Conservation (phyloP, 1,140 invertebrate species). For the Cydia splendana region DNA sequence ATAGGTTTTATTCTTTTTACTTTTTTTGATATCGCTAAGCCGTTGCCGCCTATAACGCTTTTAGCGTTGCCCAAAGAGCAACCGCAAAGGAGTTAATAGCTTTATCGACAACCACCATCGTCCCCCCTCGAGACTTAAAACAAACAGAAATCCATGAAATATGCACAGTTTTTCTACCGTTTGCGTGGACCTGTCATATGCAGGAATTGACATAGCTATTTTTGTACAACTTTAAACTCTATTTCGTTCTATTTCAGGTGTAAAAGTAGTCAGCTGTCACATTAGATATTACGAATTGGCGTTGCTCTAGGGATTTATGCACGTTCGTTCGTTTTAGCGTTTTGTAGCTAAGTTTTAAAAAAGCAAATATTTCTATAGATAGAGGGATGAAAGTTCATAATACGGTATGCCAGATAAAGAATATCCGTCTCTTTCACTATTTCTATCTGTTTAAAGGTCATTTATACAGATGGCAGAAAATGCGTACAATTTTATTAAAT, state of each 20-base stretch:
- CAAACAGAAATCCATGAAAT: conserved; percentile 27
- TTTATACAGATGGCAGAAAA: too few species aligned
- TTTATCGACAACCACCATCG: conserved; percentile 13
- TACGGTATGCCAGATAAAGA: too few species aligned
- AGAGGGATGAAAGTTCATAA: background rate
- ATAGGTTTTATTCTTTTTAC: background rate
- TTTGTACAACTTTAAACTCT: background rate
- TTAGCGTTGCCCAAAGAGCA: background rate
- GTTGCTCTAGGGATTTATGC: conserved; percentile 19
- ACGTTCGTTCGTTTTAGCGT: background rate
- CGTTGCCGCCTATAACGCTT: background rate
- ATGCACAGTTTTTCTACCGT: conserved; percentile 27
- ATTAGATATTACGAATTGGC: conserved; percentile 19
- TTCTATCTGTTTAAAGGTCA: too few species aligned
- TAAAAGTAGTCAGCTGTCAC: background rate
- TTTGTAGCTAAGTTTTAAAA: background rate
- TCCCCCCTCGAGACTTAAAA: conserved; percentile 10
- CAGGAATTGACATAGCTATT: background rate
- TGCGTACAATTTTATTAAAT: too few species aligned
- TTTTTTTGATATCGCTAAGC: background rate
- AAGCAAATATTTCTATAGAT: background rate
- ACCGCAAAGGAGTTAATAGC: conserved; percentile 24
- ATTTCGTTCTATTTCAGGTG: background rate
- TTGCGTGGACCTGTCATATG: conserved; percentile 26
- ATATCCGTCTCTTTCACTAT: too few species aligned